Evolutionary conservation across 2,888 invertebrate genomes (phyloP), one percentile per base, ranked within the genome.

Genomic region (Pachliopta kotzebuea): DNA sequence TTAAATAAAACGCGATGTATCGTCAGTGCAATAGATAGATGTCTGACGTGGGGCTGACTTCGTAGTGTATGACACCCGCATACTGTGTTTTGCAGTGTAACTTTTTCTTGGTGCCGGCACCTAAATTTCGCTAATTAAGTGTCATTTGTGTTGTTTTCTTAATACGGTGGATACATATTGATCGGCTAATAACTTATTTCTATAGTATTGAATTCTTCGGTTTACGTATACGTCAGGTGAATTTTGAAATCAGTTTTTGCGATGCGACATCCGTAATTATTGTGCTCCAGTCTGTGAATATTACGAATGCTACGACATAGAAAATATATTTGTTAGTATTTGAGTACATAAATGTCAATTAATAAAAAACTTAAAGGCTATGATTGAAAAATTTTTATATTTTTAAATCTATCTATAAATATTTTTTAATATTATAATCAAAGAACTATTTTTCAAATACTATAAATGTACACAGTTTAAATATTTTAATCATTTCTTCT

Each of bases 61-160:
- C 65, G 62, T 69, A 66, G 67, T 67, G 70, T 72, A 73, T 74
- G 72, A 76, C 71, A 71, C 69, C 69, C 67, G 70, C 72, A 73
- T 67, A 69, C 69, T 67, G 72, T 74, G 75, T 79, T 80, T 78
- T 77, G 74, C 76, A 76, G 72, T 72, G 76, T 76, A 71, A 77
- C 77, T 72, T 76, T 74, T 76, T 80, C 64, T 72, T 71, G 76
- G 74, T 82, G 79, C 90, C 90, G 90, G 90, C 78, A 81, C 77
- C 69, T 76, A 78, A 74, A 81, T 82, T 79, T 76, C 74, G 74
- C 76, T 76, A 76, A 78, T 76, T 76, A 74, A 78, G 74, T 82
- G 78, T 79, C 71, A 72, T 73, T 80, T 77, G 73, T 61, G 66
- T 69, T 74, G 76, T 79, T 79, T 80, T 76, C 72, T 78, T 69